Base-by-base conservation (phyloP, 2,888 invertebrate species). In the Kuschelorhynchus macadamiae region DNA sequence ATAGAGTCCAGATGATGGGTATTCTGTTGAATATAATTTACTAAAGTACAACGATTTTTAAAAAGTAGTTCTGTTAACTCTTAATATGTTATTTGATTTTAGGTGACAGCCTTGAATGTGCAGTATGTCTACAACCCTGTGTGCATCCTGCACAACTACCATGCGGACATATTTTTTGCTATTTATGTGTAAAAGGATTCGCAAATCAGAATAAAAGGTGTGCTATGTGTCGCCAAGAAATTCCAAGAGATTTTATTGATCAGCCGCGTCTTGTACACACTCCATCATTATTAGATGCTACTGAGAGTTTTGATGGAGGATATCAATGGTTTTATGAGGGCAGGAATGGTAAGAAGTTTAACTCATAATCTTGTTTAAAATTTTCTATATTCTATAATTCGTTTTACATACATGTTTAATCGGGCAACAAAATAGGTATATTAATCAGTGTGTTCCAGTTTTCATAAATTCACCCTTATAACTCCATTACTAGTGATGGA, bases 251-350 rank as follows among this genome's bases (percentile, higher is more conserved):
- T 81, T 97, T 93, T 81, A 85, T 97, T 39, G 92, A 95, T 74
- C 91, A 93, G 81, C 97, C 97, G 0, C 88, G 91, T 52, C 83
- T 97, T 49, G 85, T 97, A 21, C 87, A 90, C 17, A 85, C 84
- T 30, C 84, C 85, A 47, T 85, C 85, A 33, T 84, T 85, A 50
- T 78, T 84, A 1, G 85, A 81, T 14, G 64, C 69, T n/a, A 65
- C 75, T 33, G 84, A 84, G 70, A 81, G 85, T 39, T 84, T 85
- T 4, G 88, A 90, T 76, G 92, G 91, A 77, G 91, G 90, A 20
- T 93, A 92, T 78, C 94, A 95, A 78, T 98, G 97, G 97, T 98
- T 94, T 84, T 98, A 98, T 81, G 96, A 97, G 85, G 97, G 97
- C 18, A 86, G 94, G 77, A 94, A 95, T 87, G 95, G 95, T 94